phyloP scores from a whole-genome alignment of 2,113 vertebrate species.

The Panurus biarmicus region DNA sequence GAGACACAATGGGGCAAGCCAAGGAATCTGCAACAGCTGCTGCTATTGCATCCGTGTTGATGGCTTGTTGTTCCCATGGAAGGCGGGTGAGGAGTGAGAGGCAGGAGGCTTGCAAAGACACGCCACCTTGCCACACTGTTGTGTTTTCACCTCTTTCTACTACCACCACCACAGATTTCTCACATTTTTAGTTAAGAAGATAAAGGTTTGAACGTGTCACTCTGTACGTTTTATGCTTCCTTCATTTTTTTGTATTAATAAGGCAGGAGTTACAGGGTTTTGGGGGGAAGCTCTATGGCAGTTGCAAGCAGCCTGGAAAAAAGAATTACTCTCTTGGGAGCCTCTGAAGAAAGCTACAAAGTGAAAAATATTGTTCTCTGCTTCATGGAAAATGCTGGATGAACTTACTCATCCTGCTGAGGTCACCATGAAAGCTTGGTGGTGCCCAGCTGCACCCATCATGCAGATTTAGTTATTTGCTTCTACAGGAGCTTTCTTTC shows the following conservation, averaged over 20 bases:
- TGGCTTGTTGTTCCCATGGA: background rate
- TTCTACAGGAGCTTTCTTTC: background rate
- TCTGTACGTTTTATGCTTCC: background rate
- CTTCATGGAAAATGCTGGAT: background rate
- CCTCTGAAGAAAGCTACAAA: background rate
- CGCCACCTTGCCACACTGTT: rapidly evolving
- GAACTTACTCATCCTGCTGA: background rate
- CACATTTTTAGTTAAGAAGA: background rate
- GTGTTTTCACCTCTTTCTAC: background rate
- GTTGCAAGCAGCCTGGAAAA: background rate
- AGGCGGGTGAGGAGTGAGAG: background rate
- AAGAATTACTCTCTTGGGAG: background rate
- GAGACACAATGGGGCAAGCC: rapidly evolving
- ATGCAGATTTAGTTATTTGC: background rate
- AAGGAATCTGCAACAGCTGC: background rate
- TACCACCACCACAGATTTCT: background rate
- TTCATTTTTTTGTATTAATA: constrained; percentile 12
- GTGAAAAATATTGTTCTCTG: background rate
- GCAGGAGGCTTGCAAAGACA: background rate
- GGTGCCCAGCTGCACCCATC: background rate
- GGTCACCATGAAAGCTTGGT: background rate
- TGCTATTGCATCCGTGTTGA: rapidly evolving
- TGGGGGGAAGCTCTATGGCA: background rate
- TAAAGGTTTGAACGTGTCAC: background rate
- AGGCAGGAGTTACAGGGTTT: background rate